These are phyloP conservation scores for Donacobius atricapilla DNA, from an alignment of 2,113 vertebrate species.

Conservation along the genomic window DNA sequence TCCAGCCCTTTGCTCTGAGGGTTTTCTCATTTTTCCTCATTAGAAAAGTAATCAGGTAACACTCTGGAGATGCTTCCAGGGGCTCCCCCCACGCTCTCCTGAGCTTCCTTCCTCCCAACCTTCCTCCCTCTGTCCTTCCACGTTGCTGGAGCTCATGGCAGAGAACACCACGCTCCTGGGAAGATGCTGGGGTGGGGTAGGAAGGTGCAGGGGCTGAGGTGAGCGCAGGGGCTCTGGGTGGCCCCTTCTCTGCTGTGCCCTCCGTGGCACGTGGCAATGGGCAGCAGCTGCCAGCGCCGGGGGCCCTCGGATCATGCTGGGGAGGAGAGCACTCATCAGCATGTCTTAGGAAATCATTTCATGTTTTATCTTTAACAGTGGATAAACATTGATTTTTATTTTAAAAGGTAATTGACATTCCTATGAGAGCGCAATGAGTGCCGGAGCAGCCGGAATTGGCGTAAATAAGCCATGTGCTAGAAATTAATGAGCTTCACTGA, in stretches of 20 bases:
- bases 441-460: not conserved
- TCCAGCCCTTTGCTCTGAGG: not conserved
- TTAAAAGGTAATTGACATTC: slow-evolving; percentile 19
- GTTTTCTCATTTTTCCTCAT: slow-evolving; percentile 6
- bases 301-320: not conserved
- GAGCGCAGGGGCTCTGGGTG: accelerated
- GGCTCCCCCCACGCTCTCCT: not conserved
- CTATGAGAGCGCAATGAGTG: not conserved
- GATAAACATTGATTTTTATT: slow-evolving; percentile 52
- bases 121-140: not conserved
- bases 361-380: not conserved
- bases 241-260: accelerated
- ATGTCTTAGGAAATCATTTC: not conserved
- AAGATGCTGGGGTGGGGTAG: not conserved
- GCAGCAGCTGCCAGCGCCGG: accelerated
- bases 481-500: slow-evolving; percentile 41
- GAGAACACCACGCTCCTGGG: not conserved
- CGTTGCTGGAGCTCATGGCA: not conserved
- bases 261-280: accelerated
- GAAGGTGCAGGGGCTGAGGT: not conserved
- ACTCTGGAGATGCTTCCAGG: not conserved
- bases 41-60: not conserved
- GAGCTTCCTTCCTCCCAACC: not conserved
- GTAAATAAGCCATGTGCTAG: slow-evolving; percentile 5
- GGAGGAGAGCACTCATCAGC: not conserved